A percentile compares a stretch with the other conserved stretches of the same genome.
Conservation (phyloP, 1,140 invertebrate genomes). For the Tetramorium simillimum region DNA sequence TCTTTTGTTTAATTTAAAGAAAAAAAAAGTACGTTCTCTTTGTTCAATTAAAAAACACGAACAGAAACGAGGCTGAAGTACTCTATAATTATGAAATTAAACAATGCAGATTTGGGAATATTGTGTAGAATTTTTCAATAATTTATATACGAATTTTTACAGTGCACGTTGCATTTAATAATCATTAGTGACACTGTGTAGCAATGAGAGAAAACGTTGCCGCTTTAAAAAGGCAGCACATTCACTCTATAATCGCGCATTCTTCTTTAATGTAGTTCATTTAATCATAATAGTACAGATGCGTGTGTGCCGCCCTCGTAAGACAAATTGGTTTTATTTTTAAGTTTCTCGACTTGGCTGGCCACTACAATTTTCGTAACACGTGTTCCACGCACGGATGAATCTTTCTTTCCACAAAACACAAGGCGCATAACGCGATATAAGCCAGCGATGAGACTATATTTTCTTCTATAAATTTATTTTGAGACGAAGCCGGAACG, state of each 20-base stretch:
- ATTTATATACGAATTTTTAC: background rate
- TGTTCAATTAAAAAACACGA: background rate
- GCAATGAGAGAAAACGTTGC: conserved; percentile 37
- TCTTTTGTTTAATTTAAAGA: background rate
- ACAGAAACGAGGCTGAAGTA: background rate
- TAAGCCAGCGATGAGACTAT: background rate
- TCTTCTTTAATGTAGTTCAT: conserved; percentile 70
- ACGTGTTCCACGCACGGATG: background rate
- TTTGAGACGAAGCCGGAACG: background rate
- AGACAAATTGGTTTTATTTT: conserved; percentile 58
- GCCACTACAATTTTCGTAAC: background rate
- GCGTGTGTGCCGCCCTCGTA: conserved; percentile 21
- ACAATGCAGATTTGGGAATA: background rate
- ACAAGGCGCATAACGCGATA: conserved; percentile 7
- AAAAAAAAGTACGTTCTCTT: background rate
- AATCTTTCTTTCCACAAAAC: conserved; percentile 17
- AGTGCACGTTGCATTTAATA: background rate
- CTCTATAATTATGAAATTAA: conserved; percentile 13
- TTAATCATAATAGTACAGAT: conserved; percentile 51
- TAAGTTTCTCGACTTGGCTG: conserved; percentile 39
- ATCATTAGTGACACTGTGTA: conserved; percentile 11
- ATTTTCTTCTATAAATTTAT: background rate
- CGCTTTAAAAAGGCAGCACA: conserved; percentile 43
- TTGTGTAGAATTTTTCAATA: background rate
- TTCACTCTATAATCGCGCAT: conserved; percentile 59